Evolutionary conservation across 2,797 vertebrate genomes (phyloP).

Genomic region (Balearica regulorum): DNA sequence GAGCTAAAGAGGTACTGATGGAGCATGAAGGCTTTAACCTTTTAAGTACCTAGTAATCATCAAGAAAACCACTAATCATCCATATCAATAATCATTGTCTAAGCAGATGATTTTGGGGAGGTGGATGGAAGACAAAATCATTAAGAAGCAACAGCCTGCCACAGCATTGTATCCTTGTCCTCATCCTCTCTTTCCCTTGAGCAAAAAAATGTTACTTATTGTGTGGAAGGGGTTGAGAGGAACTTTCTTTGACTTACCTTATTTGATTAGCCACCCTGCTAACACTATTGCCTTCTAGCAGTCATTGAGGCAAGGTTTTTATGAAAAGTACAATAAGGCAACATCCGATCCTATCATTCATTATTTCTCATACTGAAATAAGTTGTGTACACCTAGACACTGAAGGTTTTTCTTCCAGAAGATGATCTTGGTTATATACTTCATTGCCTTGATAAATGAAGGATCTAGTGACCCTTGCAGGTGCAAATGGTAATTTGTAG

Average conservation of each 20-base stretch:
- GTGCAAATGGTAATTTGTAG: not conserved
- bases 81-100: not conserved
- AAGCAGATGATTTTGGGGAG: not conserved
- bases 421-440: not conserved
- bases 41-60: not conserved
- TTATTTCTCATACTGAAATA: not conserved
- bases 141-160: not conserved
- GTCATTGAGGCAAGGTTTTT: not conserved
- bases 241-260: not conserved
- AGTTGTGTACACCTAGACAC: not conserved
- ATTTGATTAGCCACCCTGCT: not conserved
- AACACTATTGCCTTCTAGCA: not conserved
- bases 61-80: not conserved
- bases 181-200: not conserved
- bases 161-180: not conserved
- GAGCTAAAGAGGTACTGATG: not conserved
- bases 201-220: not conserved
- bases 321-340: not conserved
- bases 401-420: not conserved
- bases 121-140: not conserved
- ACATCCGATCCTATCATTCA: not conserved
- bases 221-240: not conserved
- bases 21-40: not conserved
- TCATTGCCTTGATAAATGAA: not conserved
- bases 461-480: not conserved